A percentile compares a stretch with the other conserved stretches of the same genome.
These are phyloP conservation scores for Apodemia mormo DNA, from an alignment of 2,888 invertebrate genomes.

Conservation along the genomic window DNA sequence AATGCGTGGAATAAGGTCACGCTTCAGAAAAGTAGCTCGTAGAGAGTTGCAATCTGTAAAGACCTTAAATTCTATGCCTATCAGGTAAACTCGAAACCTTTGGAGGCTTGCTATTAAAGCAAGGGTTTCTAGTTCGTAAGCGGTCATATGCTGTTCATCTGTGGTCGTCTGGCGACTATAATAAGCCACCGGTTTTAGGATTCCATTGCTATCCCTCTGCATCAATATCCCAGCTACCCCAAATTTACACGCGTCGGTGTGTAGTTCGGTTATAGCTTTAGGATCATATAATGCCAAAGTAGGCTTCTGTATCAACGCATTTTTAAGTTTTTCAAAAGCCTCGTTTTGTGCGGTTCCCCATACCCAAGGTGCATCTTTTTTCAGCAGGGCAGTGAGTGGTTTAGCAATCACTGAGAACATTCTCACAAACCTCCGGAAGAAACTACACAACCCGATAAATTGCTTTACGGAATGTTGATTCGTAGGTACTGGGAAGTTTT, in stretches of 20 bases:
- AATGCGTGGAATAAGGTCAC: conserved; percentile 35
- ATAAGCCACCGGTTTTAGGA: conserved; percentile 32
- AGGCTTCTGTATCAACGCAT: conserved; percentile 27
- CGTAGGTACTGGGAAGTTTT: neutral
- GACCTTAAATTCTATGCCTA: conserved; percentile 34
- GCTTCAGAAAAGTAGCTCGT: conserved; percentile 29
- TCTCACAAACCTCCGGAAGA: neutral
- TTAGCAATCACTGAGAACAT: neutral
- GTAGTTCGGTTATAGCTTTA: conserved; percentile 37
- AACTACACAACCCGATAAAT: conserved; percentile 3
- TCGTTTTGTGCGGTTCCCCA: conserved; percentile 8
- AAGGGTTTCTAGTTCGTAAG: too few species aligned
- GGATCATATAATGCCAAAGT: conserved; percentile 42
- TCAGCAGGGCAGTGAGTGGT: conserved; percentile 9
- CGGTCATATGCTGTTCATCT: too few species aligned
- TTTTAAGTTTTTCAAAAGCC: conserved; percentile 14
- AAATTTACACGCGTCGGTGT: conserved; percentile 46
- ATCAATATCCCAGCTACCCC: conserved; percentile 45
- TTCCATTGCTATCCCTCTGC: conserved; percentile 37
- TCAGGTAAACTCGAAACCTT: conserved; percentile 35
- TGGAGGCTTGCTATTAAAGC: too few species aligned
- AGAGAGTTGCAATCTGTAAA: conserved; percentile 37
- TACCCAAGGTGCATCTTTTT: too few species aligned
- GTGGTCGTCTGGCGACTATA: too few species aligned
- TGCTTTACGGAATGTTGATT: neutral